These are phyloP conservation scores for Thereva unica DNA, from an alignment of 2,888 invertebrate species.

Conservation along the genomic window DNA sequence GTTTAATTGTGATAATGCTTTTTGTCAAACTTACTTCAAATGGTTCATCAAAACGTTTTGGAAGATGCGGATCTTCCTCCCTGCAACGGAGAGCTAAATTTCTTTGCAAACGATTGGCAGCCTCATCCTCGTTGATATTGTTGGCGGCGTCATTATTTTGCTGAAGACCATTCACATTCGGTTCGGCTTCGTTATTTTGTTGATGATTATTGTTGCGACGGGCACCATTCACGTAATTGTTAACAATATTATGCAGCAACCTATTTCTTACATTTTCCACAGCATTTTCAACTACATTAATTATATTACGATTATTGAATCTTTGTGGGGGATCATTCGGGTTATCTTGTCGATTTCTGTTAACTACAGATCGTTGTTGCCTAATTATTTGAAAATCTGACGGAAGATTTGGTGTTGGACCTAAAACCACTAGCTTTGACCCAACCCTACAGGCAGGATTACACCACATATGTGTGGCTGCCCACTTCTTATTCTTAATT, in stretches of 20 bases:
- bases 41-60: conserved; percentile 56
- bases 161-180: not conserved
- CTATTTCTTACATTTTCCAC: conserved; percentile 7
- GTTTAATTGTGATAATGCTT: not conserved
- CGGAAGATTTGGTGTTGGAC: conserved; percentile 55
- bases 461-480: conserved; percentile 88
- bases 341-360: conserved; percentile 4
- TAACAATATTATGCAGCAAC: conserved; percentile 1
- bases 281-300: not conserved
- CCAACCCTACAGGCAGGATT: conserved; percentile 85
- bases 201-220: not conserved
- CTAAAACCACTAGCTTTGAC: conserved; percentile 74
- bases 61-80: conserved; percentile 54
- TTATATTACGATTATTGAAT: conserved; percentile 18
- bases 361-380: conserved; percentile 50
- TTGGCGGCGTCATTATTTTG: conserved; percentile 44
- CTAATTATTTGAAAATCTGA: conserved; percentile 58
- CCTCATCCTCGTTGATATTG: conserved; percentile 51
- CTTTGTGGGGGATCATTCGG: conserved; percentile 13
- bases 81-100: conserved; percentile 56
- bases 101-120: conserved; percentile 55
- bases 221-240: conserved; percentile 6
- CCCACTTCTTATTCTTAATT: conserved; percentile 76
- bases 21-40: conserved; percentile 50
- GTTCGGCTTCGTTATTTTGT: not conserved